Evolutionary conservation across 2,113 vertebrate genomes (phyloP).

Genomic region (Scartelaos histophorus): DNA sequence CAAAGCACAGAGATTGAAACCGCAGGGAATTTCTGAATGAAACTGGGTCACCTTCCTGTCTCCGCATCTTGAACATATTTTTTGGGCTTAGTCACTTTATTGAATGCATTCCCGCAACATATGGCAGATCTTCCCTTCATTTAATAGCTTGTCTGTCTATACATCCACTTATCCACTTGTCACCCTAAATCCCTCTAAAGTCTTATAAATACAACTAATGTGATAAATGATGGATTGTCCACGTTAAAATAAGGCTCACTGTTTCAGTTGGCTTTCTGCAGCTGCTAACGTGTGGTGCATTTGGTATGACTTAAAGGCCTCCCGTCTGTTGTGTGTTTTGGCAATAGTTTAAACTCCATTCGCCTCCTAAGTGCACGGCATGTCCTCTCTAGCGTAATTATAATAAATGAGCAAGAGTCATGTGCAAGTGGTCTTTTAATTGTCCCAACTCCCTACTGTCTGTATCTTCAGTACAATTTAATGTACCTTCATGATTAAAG

Average conservation of each 20-base stretch:
- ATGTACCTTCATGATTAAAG: conserved; percentile 19
- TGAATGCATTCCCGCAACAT: conserved; percentile 8
- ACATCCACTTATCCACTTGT: conserved; percentile 9
- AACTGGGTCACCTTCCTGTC: conserved; percentile 35
- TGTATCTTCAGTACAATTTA: conserved; percentile 7
- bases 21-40: conserved; percentile 1
- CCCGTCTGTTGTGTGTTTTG: conserved; percentile 36
- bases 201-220: conserved; percentile 1
- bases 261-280: conserved; percentile 4
- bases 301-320: conserved; percentile 21
- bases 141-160: neutral
- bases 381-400: conserved; percentile 28
- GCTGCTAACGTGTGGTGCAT: conserved; percentile 7
- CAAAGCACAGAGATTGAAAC: conserved; percentile 5
- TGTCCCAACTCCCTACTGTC: conserved; percentile 6
- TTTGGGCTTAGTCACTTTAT: neutral
- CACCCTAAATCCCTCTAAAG: conserved; percentile 29
- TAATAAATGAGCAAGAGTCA: conserved; percentile 44
- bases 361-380: conserved; percentile 34
- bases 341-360: conserved; percentile 34
- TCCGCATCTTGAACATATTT: conserved; percentile 12
- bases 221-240: conserved; percentile 11
- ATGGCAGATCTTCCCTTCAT: conserved; percentile 12
- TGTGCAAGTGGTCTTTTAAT: conserved; percentile 26
- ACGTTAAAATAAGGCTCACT: conserved; percentile 7